These are phyloP conservation scores for Danio kyathit DNA, from an alignment of 2,797 vertebrate genomes.

Conservation along the genomic window DNA sequence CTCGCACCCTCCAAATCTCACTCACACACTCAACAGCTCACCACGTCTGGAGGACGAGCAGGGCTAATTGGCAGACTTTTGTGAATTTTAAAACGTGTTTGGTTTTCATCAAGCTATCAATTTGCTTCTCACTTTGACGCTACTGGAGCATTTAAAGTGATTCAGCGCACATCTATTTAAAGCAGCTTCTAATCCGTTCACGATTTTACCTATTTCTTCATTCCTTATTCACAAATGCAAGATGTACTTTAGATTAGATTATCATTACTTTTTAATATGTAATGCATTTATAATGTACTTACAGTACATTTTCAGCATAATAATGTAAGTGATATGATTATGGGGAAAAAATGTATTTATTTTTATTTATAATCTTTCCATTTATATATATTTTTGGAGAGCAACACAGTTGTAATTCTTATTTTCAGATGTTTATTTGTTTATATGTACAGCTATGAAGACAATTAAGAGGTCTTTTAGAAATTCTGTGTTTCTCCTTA, in stretches of 20 bases:
- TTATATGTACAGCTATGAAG: no score
- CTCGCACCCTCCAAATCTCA: slow-evolving; percentile 9
- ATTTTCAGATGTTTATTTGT: no score
- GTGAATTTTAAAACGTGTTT: slow-evolving; percentile 18
- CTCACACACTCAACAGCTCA: slow-evolving; percentile 43
- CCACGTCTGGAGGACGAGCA: slow-evolving; percentile 14
- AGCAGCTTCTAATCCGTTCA: neutral
- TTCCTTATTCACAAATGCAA: neutral
- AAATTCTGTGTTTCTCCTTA: no score
- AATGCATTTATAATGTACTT: no score
- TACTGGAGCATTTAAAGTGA: neutral
- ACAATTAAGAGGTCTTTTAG: no score
- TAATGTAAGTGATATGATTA: no score
- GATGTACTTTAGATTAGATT: neutral
- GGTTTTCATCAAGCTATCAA: slow-evolving; percentile 23
- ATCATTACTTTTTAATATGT: no score
- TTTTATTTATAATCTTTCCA: no score
- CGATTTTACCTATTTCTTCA: neutral
- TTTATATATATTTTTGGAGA: no score
- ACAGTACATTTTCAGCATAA: no score
- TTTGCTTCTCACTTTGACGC: slow-evolving; percentile 1
- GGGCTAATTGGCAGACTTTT: slow-evolving; percentile 43
- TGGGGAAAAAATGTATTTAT: no score
- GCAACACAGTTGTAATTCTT: no score
- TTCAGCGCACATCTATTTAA: slow-evolving; percentile 19